Evolutionary conservation across 1,140 invertebrate genomes (phyloP), one percentile per base, ranked within the genome.

Genomic region (Lepeophtheirus salmonis): DNA sequence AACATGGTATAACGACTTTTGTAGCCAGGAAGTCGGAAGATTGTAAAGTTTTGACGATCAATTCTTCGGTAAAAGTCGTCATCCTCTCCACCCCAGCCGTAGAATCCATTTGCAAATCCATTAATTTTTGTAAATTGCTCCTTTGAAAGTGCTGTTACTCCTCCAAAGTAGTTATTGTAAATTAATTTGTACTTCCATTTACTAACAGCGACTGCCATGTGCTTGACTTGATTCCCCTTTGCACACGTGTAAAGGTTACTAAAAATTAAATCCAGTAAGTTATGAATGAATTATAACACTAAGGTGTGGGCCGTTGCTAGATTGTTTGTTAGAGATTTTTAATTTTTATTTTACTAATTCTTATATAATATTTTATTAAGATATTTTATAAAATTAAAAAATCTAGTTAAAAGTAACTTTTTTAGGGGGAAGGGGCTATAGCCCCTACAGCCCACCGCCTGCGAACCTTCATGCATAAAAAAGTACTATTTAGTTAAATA

Each of bases 1-100:
- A 94, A 73, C 88, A 92, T 94, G 55, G 82, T 86, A 70, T 94
- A 95, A 6, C 86, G 76, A 6, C 89, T 89, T 60, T 91, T 81
- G 57, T 82, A 83, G 52, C 83, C 77, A 12, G 86, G 85, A 73
- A 91, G 91, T 63, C 89, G 76, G 24, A 83, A 82, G 12, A 67
- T 54, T 0, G 53, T 21, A 30, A 66, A 58, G 21, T 64, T 58
- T 14, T 63, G 54, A n/a, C 57, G 55, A n/a, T 14, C 13, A 3
- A 66, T 56, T 21, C 66, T 52, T 12, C 63, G 48, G 54, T 55
- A 66, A 66, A 74, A 67, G 55, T 74, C 72, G 64, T 74, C 73
- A 65, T 74, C 72, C 66, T 74, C 72, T n/a, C 69, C 72, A 30
- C 72, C 72, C 72, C 72, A 73, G 2, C 72, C 72, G 68, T 70